Evolutionary conservation across 2,888 invertebrate genomes (phyloP), one percentile per base, ranked within the genome.

Genomic region (Caenorhabditis japonica): DNA sequence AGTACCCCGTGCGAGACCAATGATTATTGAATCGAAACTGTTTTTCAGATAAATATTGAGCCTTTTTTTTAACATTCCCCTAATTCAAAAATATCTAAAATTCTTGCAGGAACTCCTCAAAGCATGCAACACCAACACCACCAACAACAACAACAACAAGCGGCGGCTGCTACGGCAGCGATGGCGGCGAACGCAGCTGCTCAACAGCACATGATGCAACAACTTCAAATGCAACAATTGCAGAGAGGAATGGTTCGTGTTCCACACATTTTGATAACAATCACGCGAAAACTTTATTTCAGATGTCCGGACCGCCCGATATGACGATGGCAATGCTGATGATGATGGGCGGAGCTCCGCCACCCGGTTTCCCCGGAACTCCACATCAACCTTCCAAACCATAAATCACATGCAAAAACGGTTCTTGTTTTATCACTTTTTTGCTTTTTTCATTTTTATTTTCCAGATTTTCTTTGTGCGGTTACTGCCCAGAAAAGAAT

Each of bases 91-190:
- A 30, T 7, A 30, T 7, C 30, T 30, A 10, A 10, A 30, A 10
- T 30, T 5, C 5, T 39, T 41, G 13, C 46, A 53, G 60, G 41
- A 17, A 49, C 55, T 0, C 55, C 60, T 0, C 53, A 60, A 51
- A 49, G 27, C 34, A 12, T 62, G 8, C 61, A 62, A 52, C 46
- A 55, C 21, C 64, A 55, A 36, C 55, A 64, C 8, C 46, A 46
- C 19, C 53, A 62, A 36, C 36, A 47, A 1, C 49, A 60, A 21
- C 60, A 60, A 30, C 49, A 51, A n/a, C 64, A 64, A 34, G n/a
- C n/a, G n/a, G n/a, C n/a, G n/a, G n/a, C n/a, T n/a, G n/a, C n/a
- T n/a, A n/a, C n/a, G n/a, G n/a, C 53, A 58, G 27, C 55, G 34
- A 30, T 52, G 46, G 17, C 51, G 34, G 38, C 12, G 3, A 25